phyloP scores from a whole-genome alignment of 2,888 invertebrate genomes.

The Octonoba sinensis region DNA sequence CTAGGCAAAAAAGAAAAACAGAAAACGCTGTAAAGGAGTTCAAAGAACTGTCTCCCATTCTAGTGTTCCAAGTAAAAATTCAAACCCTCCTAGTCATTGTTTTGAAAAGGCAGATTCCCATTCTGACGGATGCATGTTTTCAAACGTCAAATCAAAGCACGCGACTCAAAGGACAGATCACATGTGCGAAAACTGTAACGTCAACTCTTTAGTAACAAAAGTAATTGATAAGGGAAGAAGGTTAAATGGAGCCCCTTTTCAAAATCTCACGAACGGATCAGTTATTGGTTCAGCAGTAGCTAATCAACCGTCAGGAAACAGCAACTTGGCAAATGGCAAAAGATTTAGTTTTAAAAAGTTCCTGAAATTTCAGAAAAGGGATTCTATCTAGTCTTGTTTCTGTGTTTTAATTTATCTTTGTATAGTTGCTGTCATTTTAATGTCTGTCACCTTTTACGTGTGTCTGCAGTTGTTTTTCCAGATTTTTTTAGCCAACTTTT shows the following conservation, averaged over 20 bases:
- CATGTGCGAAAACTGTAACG: slow-evolving; percentile 55
- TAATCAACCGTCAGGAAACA: slow-evolving; percentile 1
- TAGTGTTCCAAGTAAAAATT: slow-evolving; percentile 16
- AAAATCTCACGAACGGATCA: slow-evolving; percentile 55
- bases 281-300: slow-evolving; percentile 4
- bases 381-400: slow-evolving; percentile 61
- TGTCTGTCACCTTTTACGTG: slow-evolving; percentile 1
- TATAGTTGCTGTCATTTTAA: background rate
- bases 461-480: background rate
- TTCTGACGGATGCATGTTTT: slow-evolving; percentile 36
- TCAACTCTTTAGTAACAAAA: slow-evolving; percentile 16
- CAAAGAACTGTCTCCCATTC: slow-evolving; percentile 41
- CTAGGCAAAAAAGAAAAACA: slow-evolving; percentile 55
- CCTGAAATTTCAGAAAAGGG: slow-evolving; percentile 55
- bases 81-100: slow-evolving; percentile 29
- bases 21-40: slow-evolving; percentile 42
- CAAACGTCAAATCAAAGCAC: slow-evolving; percentile 13
- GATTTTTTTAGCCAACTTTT: no score
- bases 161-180: slow-evolving; percentile 13
- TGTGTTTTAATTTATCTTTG: slow-evolving; percentile 7
- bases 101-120: slow-evolving; percentile 6
- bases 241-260: slow-evolving; percentile 19
- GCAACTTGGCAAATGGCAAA: slow-evolving; percentile 18
- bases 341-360: slow-evolving; percentile 61
- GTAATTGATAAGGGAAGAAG: slow-evolving; percentile 13